Conservation (phyloP, 2,888 invertebrate genomes). For the Athrips mouffetella region DNA sequence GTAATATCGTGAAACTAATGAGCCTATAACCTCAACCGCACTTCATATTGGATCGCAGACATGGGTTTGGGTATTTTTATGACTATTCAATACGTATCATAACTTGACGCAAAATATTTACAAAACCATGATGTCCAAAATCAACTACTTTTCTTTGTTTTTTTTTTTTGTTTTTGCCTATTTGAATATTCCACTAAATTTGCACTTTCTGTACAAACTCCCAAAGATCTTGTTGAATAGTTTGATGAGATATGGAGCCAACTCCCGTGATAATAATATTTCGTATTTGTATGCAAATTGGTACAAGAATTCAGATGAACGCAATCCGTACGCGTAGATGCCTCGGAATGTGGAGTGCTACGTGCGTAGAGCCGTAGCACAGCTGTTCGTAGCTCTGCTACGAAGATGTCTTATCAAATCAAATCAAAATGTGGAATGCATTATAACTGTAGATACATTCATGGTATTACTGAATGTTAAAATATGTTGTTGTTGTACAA, state of each 20-base stretch:
- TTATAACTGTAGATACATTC: neutral
- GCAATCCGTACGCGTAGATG: conserved; percentile 35
- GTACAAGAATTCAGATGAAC: conserved; percentile 20
- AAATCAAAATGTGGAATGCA: neutral
- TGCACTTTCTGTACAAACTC: neutral
- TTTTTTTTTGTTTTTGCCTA: no score
- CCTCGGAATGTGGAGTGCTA: conserved; percentile 43
- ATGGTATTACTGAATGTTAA: no score
- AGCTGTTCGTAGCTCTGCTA: conserved; percentile 2
- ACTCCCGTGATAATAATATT: conserved; percentile 12
- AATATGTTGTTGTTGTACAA: no score
- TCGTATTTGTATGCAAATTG: conserved; percentile 24
- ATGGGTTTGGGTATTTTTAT: no score
- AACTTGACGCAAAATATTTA: no score
- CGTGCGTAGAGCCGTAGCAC: conserved; percentile 38
- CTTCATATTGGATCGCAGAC: no score
- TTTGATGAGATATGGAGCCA: conserved; percentile 12
- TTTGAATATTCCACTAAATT: no score
- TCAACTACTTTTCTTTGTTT: no score
- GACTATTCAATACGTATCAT: no score
- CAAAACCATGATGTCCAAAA: no score
- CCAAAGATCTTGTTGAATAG: conserved; percentile 3
- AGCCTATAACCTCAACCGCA: no score
- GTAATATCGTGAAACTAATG: no score
- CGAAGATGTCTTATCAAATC: neutral